Evolutionary conservation across 92 coral and sea anemone genomes (phyloP).

Genomic region (Porites divaricata): DNA sequence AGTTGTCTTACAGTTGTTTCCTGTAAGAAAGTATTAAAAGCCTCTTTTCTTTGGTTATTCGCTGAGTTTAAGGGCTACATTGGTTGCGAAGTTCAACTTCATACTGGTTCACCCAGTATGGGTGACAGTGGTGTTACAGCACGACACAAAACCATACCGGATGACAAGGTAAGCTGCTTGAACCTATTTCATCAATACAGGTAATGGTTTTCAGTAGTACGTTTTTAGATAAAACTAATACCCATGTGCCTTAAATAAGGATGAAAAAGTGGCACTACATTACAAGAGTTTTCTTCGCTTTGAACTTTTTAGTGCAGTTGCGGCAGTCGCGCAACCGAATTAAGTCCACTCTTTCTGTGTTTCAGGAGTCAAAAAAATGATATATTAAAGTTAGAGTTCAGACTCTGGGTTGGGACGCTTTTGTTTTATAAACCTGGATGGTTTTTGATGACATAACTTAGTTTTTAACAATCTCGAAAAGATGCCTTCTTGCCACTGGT

Average conservation of each 20-base stretch:
- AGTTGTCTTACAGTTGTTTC: neutral
- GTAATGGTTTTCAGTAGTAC: neutral
- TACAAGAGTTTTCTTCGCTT: neutral
- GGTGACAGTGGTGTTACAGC: conserved; percentile 74
- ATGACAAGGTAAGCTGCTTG: conserved; percentile 76
- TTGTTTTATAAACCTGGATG: neutral
- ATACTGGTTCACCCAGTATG: conserved; percentile 41
- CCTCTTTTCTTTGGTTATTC: neutral
- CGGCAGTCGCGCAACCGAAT: conserved; percentile 3
- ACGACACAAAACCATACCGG: conserved; percentile 83
- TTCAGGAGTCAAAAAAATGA: neutral
- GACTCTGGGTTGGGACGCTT: neutral
- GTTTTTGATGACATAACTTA: neutral
- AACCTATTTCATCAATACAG: neutral
- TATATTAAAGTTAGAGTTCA: neutral
- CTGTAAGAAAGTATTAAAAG: neutral
- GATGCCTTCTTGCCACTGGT: neutral
- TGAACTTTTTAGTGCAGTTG: neutral
- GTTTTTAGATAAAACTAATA: neutral
- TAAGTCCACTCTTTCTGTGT: neutral
- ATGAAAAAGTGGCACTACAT: neutral
- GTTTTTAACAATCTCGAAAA: neutral
- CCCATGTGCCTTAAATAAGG: too few species aligned
- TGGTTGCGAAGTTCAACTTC: conserved; percentile 19
- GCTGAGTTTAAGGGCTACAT: conserved; percentile 7